Percentiles rank a stretch among this genome's conserved stretches.
These are phyloP conservation scores for Ochropleura plecta DNA, from an alignment of 2,888 invertebrate species.

Conservation along the genomic window DNA sequence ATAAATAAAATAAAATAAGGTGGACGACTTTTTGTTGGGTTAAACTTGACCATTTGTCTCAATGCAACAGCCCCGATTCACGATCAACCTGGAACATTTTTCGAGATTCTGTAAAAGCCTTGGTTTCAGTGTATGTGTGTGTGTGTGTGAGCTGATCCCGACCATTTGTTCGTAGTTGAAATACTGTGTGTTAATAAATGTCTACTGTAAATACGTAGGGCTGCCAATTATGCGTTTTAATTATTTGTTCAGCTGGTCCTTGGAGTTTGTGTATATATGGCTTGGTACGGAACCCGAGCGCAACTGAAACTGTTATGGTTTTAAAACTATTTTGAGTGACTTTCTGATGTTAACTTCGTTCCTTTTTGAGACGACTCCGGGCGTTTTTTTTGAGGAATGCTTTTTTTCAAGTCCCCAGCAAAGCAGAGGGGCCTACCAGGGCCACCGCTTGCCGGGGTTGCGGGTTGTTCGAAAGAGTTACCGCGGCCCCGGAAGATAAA, in stretches of 20 bases:
- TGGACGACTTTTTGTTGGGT: background rate
- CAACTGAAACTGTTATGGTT: background rate
- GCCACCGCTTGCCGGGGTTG: no score
- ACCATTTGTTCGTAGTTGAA: background rate
- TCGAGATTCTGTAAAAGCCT: background rate
- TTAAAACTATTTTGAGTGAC: constrained; percentile 29
- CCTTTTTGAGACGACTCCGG: background rate
- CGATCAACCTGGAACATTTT: background rate
- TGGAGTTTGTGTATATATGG: constrained; percentile 39
- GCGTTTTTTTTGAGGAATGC: background rate
- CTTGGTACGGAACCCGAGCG: constrained; percentile 9
- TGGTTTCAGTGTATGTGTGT: background rate
- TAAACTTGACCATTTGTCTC: background rate
- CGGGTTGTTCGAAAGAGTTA: no score
- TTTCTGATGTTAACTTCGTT: background rate
- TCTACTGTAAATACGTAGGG: constrained; percentile 56
- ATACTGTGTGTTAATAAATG: constrained; percentile 1
- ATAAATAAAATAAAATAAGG: no score
- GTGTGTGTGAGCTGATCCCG: background rate
- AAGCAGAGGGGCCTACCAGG: no score
- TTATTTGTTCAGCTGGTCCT: constrained; percentile 48
- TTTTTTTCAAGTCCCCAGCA: background rate
- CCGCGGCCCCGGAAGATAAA: no score
- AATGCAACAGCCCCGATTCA: background rate
- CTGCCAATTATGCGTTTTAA: constrained; percentile 63